Conservation (phyloP, 2,888 invertebrate genomes). For the Melanargia galathea region DNA sequence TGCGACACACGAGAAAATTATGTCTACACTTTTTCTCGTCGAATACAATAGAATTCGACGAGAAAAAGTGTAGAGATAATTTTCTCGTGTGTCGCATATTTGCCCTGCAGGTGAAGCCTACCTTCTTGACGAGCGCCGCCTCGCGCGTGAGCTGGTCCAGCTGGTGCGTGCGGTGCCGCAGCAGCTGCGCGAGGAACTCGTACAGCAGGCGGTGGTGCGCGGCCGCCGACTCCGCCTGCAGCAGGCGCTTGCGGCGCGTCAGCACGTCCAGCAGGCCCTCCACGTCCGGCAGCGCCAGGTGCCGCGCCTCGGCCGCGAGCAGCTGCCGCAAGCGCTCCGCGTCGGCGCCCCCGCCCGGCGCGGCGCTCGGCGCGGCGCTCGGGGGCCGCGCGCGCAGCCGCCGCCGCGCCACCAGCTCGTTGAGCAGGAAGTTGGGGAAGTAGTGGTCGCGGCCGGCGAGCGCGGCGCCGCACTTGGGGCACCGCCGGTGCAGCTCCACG, state of each 20-base stretch:
- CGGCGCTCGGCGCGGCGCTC: constrained; percentile 31
- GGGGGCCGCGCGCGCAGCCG: constrained; percentile 67
- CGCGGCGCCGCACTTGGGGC: constrained; percentile 91
- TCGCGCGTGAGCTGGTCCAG: constrained; percentile 83
- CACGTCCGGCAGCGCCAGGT: constrained; percentile 88
- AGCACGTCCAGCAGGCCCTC: constrained; percentile 91
- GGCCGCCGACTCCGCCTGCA: constrained; percentile 90
- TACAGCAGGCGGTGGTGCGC: constrained; percentile 91
- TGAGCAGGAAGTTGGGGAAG: constrained; percentile 93
- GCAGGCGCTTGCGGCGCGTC: constrained; percentile 88
- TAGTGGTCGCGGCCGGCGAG: constrained; percentile 87
- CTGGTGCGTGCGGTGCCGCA: constrained; percentile 85
- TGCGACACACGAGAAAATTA: too few relatives aligned
- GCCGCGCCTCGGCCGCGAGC: constrained; percentile 86
- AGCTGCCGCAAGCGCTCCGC: constrained; percentile 83
- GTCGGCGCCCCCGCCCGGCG: constrained; percentile 39
- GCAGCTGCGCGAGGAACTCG: constrained; percentile 91
- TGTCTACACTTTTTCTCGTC: too few relatives aligned
- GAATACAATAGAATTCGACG: too few relatives aligned
- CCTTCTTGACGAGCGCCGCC: constrained; percentile 80
- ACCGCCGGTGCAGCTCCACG: constrained; percentile 90
- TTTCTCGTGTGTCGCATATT: too few relatives aligned
- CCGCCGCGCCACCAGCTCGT: constrained; percentile 89
- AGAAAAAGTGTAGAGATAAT: too few relatives aligned
- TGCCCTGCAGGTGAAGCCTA: background rate